Percentiles rank a stretch among this genome's conserved stretches.
Conservation (phyloP, 1,140 invertebrate genomes). For the roundworm (Caenorhabditis elegans) region DNA sequence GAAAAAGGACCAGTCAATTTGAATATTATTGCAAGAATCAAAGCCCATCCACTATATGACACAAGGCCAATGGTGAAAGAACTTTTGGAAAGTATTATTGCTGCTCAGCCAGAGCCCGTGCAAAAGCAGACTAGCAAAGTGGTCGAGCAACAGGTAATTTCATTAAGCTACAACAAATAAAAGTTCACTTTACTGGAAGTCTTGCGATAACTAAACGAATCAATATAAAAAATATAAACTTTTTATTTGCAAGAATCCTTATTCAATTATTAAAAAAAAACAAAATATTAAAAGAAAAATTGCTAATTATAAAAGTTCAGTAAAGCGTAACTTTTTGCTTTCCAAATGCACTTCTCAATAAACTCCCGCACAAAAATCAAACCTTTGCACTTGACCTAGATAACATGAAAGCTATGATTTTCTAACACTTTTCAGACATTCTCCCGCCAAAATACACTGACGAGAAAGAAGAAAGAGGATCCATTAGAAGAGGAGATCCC, state of each 20-base stretch:
- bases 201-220: too few relatives aligned
- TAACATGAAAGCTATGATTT: neutral
- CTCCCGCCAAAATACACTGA: neutral
- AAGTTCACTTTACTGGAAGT: neutral
- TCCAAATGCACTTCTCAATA: too few relatives aligned
- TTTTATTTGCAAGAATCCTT: too few relatives aligned
- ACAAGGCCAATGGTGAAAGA: constrained; percentile 65
- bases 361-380: neutral
- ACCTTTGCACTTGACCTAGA: neutral
- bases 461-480: neutral
- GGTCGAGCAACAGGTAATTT: constrained; percentile 55
- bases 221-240: too few relatives aligned
- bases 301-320: neutral
- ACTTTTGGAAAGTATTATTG: constrained; percentile 62
- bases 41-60: constrained; percentile 63
- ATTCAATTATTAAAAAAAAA: neutral
- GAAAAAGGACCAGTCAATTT: constrained; percentile 63
- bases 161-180: neutral
- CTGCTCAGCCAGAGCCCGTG: constrained; percentile 60
- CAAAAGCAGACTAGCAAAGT: constrained; percentile 64
- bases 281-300: neutral
- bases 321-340: neutral
- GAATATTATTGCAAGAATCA: constrained; percentile 60
- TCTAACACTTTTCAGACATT: constrained; percentile 23
- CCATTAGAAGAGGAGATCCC: constrained; percentile 9